Evolutionary conservation across 2,888 invertebrate species (phyloP), one percentile per base, ranked within the genome.

Genomic region (Meteorus cinctellus): DNA sequence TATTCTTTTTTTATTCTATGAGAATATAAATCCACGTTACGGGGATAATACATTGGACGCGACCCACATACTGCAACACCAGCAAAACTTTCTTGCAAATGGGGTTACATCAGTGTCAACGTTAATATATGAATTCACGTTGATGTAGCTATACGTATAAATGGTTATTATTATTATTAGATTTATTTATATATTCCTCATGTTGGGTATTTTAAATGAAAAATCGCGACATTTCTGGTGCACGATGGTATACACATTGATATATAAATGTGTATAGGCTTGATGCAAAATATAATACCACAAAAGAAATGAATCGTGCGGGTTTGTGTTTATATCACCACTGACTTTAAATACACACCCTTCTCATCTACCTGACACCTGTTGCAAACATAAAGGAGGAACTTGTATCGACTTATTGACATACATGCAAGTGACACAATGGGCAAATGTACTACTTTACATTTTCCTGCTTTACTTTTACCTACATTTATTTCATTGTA

Each of bases 381-480:
- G 81, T 81, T 81, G 81, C 78, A 76, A 72, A 80, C 78, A 76
- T 75, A 80, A 77, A 74, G 77, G 77, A 66, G 75, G 74, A 73
- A 76, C 77, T 78, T 73, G 74, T 79, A 81, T 81, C 78, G 78
- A 81, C 77, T 81, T 81, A 81, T 81, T 78, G 81, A 80, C 81
- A 75, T 81, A 66, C 29, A 77, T 55, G 16, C n/a, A 48, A 48
- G 69, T 73, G 77, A 79, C 73, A 77, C 77, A 76, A 73, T 77
- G 74, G 72, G 73, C 75, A 73, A 72, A 63, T 66, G 74, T 79
- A 78, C 78, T 78, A 78, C 76, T 80, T 79, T 76, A 74, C 75
- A 74, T 27, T 68, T 72, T n/a, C 62, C 68, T 41, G 29, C 19
- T 24, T 62, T 29, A 36, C 27, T 41, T 34, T 14, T 34, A 19